Evolutionary conservation across 1,140 invertebrate species (phyloP), one percentile per base, ranked within the genome.

Genomic region (Neoseiulus cucumeris): DNA sequence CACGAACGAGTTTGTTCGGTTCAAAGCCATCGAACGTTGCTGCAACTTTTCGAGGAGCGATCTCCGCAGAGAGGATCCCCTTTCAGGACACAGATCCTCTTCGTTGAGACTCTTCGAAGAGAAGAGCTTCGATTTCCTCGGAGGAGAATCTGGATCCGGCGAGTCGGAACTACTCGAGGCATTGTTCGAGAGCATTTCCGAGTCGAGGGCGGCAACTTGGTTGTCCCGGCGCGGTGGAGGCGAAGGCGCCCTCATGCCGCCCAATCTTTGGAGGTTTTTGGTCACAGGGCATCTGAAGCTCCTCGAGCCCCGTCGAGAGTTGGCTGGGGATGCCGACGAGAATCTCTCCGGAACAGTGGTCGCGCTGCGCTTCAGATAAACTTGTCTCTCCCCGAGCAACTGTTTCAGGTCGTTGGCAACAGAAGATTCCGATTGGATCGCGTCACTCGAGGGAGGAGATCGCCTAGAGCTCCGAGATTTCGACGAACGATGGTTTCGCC

Each of bases 41-140:
- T 59, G 51, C 1, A 59, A 20, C 22, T 59, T 59, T 25, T 59
- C 51, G 51, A 59, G 51, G 22, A 59, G 51, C 14, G 51, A 59
- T 17, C 51, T 25, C 9, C 51, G 14, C 25, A 59, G 22, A 17
- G 51, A 59, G 2, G 51, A 59, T 14, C 51, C 51, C 9, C 51
- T 12, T 25, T 59, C 51, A 1, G 51, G 51, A 25, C 51, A 59
- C 14, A 59, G 51, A 17, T 59, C 51, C 25, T 59, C 51, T 17
- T 29, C 25, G 14, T 59, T 59, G 14, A 59, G 22, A 25, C 51
- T 25, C 25, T 25, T 29, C 22, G 25, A 14, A 0, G 33, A 17
- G 22, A 14, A 17, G 2, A 25, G 22, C 25, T 14, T 59, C 22
- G 51, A 20, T 20, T 25, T 33, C 33, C 22, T 59, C 1, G 51